Evolutionary conservation across 2,888 invertebrate species (phyloP).

Genomic region (Drosophila gaucha): DNA sequence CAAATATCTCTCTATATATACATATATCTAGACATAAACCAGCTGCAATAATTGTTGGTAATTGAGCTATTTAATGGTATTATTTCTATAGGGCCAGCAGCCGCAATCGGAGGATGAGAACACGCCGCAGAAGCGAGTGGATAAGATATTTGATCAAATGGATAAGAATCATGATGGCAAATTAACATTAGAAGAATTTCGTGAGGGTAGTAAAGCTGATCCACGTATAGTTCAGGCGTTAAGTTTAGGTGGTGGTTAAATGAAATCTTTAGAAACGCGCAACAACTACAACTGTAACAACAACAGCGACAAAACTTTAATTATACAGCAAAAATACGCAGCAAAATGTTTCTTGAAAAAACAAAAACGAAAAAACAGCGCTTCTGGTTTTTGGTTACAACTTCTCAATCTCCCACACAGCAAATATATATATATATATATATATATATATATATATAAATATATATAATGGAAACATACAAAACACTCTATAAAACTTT

Average conservation of each 20-base stretch:
- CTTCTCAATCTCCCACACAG: slow-evolving; percentile 40
- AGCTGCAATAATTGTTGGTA: not conserved
- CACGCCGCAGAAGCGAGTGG: slow-evolving; percentile 97
- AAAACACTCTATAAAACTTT: slow-evolving; percentile 20
- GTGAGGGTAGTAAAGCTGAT: slow-evolving; percentile 99
- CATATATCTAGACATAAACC: not conserved
- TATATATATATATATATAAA: not conserved
- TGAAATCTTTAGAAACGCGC: slow-evolving; percentile 40
- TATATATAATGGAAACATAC: not conserved
- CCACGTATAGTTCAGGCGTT: slow-evolving; percentile 99
- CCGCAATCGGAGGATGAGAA: slow-evolving; percentile 95
- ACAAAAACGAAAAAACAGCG: slow-evolving; percentile 17
- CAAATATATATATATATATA: slow-evolving; percentile 3
- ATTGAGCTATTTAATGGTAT: slow-evolving; percentile 22
- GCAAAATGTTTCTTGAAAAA: slow-evolving; percentile 32
- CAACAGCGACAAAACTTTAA: slow-evolving; percentile 29
- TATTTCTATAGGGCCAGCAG: slow-evolving; percentile 90
- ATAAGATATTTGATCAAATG: slow-evolving; percentile 99
- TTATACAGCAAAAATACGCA: slow-evolving; percentile 40
- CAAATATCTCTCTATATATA: not conserved
- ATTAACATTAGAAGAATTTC: slow-evolving; percentile 98
- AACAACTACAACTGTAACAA: slow-evolving; percentile 35
- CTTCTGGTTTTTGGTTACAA: slow-evolving; percentile 52
- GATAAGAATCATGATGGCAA: slow-evolving; percentile 99
- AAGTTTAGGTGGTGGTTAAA: slow-evolving; percentile 91